These are phyloP conservation scores for Catharus ustulatus DNA, from an alignment of 2,797 vertebrate species.

Conservation along the genomic window DNA sequence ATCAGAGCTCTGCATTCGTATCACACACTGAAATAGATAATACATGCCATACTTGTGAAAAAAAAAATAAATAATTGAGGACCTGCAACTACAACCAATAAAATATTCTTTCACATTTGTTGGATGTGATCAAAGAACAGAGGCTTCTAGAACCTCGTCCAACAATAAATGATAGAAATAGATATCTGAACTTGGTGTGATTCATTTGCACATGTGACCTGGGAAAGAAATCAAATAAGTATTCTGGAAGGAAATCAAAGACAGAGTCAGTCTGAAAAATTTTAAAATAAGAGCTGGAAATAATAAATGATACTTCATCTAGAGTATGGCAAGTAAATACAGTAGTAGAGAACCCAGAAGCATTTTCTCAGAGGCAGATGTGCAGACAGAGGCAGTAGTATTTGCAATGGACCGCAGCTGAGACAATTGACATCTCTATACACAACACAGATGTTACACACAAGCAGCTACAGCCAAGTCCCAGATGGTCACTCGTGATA, in stretches of 20 bases:
- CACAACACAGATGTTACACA: not conserved
- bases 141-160: not conserved
- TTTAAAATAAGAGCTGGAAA: constrained; percentile 11
- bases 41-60: not conserved
- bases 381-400: not conserved
- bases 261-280: not conserved
- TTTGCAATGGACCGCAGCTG: not conserved
- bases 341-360: not conserved
- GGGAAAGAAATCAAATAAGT: constrained; percentile 24
- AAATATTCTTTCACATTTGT: not conserved
- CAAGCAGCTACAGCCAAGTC: not conserved
- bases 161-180: not conserved
- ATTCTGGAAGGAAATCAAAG: constrained; percentile 27
- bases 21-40: not conserved
- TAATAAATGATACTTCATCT: not conserved
- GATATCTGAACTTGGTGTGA: not conserved
- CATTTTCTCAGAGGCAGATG: not conserved
- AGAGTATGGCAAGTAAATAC: not conserved
- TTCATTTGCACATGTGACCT: not conserved
- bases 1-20: not conserved
- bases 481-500: not conserved
- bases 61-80: not conserved
- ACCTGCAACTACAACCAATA: not conserved
- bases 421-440: not conserved
- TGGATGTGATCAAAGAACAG: not conserved